phyloP scores from a whole-genome alignment of 2,797 vertebrate species.

The Tachyglossus aculeatus region DNA sequence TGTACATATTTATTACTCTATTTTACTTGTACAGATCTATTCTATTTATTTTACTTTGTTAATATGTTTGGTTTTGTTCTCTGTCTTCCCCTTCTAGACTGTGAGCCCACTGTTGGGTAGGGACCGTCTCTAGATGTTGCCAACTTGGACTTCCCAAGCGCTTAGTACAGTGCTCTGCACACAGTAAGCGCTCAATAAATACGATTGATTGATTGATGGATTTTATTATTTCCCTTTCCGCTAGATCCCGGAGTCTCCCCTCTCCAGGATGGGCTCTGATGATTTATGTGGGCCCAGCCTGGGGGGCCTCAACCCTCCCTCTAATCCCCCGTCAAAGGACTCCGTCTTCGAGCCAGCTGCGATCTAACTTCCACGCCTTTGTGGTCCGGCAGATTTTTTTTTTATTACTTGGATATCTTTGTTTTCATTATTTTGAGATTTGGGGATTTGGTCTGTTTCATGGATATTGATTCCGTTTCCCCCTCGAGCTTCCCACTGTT shows the following conservation, averaged over 20 bases:
- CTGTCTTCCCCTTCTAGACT: too few species aligned
- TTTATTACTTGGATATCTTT: constrained; percentile 75
- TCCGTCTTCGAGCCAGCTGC: constrained; percentile 73
- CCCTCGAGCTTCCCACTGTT: constrained; percentile 32
- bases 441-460: constrained; percentile 73
- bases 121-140: too few species aligned
- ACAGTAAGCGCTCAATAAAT: too few species aligned
- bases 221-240: too few species aligned
- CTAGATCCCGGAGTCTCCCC: constrained; percentile 22
- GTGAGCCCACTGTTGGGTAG: too few species aligned
- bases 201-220: too few species aligned
- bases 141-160: too few species aligned
- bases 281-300: neutral
- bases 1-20: too few species aligned
- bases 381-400: constrained; percentile 71
- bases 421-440: constrained; percentile 79
- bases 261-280: neutral
- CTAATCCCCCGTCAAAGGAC: constrained; percentile 79
- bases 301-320: constrained; percentile 67
- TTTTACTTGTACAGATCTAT: too few species aligned
- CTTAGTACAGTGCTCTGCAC: too few species aligned
- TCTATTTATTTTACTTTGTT: too few species aligned
- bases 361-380: constrained; percentile 68
- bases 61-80: too few species aligned
- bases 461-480: constrained; percentile 55